Conservation (phyloP, 2,113 vertebrate genomes). For the Theropithecus gelada region DNA sequence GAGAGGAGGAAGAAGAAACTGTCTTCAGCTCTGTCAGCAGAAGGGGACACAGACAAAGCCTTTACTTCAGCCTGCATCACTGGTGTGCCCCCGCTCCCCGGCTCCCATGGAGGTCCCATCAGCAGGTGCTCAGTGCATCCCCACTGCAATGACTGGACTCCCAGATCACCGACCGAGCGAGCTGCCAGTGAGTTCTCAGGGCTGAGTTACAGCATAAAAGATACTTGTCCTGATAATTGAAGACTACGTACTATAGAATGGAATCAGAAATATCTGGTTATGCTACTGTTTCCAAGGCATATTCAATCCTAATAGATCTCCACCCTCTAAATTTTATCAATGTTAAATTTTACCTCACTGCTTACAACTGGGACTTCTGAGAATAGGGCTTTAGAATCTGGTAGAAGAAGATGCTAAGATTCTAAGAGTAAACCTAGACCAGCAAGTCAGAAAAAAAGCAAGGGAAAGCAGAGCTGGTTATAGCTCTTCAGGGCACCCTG, state of each 20-base stretch:
- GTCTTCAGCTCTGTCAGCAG: background rate
- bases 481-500: background rate
- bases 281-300: background rate
- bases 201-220: background rate
- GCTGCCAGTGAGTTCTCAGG: background rate
- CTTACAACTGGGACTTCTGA: background rate
- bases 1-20: background rate
- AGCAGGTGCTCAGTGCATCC: background rate
- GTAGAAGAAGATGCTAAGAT: background rate
- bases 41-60: no score
- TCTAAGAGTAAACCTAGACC: background rate
- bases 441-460: background rate
- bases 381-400: background rate
- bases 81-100: background rate
- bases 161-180: no score
- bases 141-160: accelerated
- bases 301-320: background rate
- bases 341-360: background rate
- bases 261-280: background rate
- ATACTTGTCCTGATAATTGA: background rate
- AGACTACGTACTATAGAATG: background rate
- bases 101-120: no score
- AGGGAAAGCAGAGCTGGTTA: background rate
- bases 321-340: background rate
- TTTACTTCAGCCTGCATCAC: background rate